Base-by-base conservation (phyloP, 2,797 vertebrate genomes). In the Arremon aurantiirostris region DNA sequence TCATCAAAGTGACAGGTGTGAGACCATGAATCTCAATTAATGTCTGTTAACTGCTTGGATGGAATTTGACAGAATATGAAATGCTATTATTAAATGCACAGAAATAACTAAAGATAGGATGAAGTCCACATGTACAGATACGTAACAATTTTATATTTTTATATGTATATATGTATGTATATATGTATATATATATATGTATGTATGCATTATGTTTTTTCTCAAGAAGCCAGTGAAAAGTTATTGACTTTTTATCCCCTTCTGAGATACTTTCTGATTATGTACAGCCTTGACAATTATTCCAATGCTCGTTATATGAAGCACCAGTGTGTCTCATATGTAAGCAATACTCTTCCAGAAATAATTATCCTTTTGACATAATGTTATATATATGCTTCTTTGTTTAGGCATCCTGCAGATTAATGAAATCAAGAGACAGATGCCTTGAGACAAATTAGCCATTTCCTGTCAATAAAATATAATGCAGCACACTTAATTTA, bases 391-490 rank as follows among this genome's bases (percentile, higher is more conserved):
- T 22, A 14, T 34, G 15, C 37, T 71, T 66, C 47, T 82, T 93
- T 83, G 37, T 71, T 86, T 64, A 94, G 59, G 72, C 93, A 72
- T 87, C 77, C 90, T 93, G 88, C 56, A 89, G 93, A 70, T 88
- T 96, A 94, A 95, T 84, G 92, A 95, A 95, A 95, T 81, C 50
- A 72, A 88, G 50, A 89, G n/a, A 35, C 78, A 96, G 77, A 89
- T 82, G 82, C 57, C 86, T 84, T 72, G 77, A 90, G 57, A 86
- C 60, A 89, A 82, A 95, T 89, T 61, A 90, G 70, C 77, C 92
- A 56, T 91, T 96, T 94, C 30, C 42, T 92, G 95, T 77, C 86
- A 95, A 94, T 89, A 97, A 97, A 97, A 82, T 52, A 53, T 89
- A 95, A 89, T 39, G 47, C 37, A 75, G 55, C 30, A 85, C 56